Conservation (phyloP, 2,113 vertebrate species). For the Holacanthus passer region DNA sequence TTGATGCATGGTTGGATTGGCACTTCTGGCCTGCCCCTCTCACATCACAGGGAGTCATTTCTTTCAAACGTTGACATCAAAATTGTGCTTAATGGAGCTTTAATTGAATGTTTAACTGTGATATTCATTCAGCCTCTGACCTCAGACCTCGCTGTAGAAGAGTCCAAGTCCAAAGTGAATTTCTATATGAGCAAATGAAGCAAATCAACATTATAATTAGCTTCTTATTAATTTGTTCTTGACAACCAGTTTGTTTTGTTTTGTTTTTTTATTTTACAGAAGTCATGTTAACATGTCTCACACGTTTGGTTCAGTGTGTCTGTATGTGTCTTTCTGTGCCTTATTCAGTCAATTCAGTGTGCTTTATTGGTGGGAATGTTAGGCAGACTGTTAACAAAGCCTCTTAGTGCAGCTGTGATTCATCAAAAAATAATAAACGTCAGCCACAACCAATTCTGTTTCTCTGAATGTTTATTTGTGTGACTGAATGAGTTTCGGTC, state of each 20-base stretch:
- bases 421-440: background rate
- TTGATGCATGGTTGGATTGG: background rate
- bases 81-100: background rate
- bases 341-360: background rate
- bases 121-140: slow-evolving; percentile 2
- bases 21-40: background rate
- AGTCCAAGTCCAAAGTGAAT: slow-evolving; percentile 4
- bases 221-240: background rate
- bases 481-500: background rate
- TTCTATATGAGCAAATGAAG: background rate
- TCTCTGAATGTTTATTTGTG: background rate
- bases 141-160: background rate
- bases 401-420: slow-evolving; percentile 4
- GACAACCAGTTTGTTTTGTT: background rate
- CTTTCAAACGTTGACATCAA: background rate
- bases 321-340: background rate
- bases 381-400: background rate
- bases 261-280: background rate
- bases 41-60: background rate
- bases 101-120: background rate
- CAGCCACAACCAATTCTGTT: background rate
- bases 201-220: slow-evolving; percentile 22
- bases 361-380: background rate
- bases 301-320: background rate
- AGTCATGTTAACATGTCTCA: background rate